Base-by-base conservation (phyloP, 2,797 vertebrate genomes). In the Melanotaenia maccullochi region DNA sequence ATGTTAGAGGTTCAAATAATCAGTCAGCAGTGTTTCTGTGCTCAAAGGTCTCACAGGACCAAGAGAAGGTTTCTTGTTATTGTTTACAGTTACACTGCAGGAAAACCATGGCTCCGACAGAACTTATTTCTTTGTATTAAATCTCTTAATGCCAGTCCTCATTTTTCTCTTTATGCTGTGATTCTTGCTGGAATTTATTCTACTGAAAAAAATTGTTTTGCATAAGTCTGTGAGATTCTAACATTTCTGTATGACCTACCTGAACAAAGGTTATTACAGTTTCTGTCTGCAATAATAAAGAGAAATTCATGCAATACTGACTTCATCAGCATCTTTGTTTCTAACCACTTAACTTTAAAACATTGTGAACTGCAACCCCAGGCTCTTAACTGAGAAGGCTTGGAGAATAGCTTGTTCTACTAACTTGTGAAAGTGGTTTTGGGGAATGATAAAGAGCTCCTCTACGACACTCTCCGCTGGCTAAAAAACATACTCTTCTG, bases 361-460 rank as follows among this genome's bases (percentile, higher is more conserved):
- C 32, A 56, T 24, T 62, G n/a, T 73, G 71, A 76, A 80, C 60
- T 24, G 5, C 47, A 72, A 65, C 49, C 33, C 22, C 42, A 8
- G 20, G 44, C 60, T 79, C 18, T 40, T 66, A 47, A 11, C 59
- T 54, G 54, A 75, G 52, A 79, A 62, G 60, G 61, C 51, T 64
- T 64, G 33, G 18, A 54, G 69, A 65, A 65, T 72, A 58, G 83
- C 56, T 76, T 76, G 74, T 85, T 75, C 82, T 63, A 70, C 87
- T 78, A 82, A 89, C 77, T 68, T 81, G 76, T 74, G 62, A 81
- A 83, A 81, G 73, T 77, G 40, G 60, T 60, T 76, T 66, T 28
- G 60, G 56, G 49, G 42, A 28, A 73, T 77, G 76, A 86, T 82
- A 54, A 78, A 89, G 60, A 77, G 70, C 66, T 80, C 63, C 65